Evolutionary conservation across 92 coral and sea anemone genomes (phyloP).

Genomic region (Phenganax marumi): DNA sequence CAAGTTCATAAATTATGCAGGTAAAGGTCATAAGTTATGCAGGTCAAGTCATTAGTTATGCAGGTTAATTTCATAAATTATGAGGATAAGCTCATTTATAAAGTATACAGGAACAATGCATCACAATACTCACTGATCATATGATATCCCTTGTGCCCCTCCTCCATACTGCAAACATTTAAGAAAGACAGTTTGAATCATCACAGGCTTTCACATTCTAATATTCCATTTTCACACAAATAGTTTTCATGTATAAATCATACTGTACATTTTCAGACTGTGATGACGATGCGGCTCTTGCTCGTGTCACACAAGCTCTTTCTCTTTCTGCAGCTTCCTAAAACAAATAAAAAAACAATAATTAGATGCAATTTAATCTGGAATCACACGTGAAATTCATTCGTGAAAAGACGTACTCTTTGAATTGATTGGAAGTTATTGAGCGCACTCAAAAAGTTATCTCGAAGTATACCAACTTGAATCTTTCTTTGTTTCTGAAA

Average conservation of each 20-base stretch:
- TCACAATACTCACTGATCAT: constrained; percentile 35
- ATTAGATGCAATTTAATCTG: neutral
- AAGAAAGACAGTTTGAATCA: neutral
- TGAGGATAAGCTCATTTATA: too few species aligned
- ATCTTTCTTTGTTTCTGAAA: constrained; percentile 78
- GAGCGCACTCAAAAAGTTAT: constrained; percentile 76
- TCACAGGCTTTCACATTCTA: neutral
- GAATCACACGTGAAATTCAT: neutral
- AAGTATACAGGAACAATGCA: neutral
- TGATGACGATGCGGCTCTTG: constrained; percentile 68
- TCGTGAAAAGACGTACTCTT: constrained; percentile 60
- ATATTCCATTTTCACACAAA: too few species aligned
- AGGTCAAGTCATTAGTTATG: too few species aligned
- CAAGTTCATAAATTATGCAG: too few species aligned
- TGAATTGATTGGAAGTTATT: constrained; percentile 83
- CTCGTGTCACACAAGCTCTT: constrained; percentile 82
- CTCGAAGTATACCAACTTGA: constrained; percentile 73
- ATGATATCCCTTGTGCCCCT: constrained; percentile 4
- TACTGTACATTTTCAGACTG: constrained; percentile 51
- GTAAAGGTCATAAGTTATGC: too few species aligned
- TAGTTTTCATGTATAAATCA: neutral
- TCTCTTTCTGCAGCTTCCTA: constrained; percentile 92
- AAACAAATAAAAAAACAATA: neutral
- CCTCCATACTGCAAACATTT: neutral
- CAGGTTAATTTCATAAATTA: too few species aligned